Base-by-base conservation (phyloP, 2,888 invertebrate genomes). In the Sclerodermus sp. region DNA sequence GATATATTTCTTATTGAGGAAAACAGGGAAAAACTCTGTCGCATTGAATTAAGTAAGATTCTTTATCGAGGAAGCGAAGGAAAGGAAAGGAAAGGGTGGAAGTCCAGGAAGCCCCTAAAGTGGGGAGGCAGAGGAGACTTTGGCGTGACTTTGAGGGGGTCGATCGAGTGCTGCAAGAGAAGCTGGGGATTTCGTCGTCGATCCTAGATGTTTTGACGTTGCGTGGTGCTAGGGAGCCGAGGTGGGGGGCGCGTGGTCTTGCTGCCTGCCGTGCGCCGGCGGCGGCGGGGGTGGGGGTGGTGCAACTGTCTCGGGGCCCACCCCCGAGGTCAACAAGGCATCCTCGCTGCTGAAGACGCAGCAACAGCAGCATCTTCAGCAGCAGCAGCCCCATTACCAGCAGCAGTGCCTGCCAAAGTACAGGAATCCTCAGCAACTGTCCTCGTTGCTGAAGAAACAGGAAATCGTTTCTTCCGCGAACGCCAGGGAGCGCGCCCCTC, bases 311-410 rank as follows among this genome's bases (percentile, higher is more conserved):
- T 84, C 84, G 71, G 84, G 84, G 66, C 83, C 85, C 41, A 85
- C 85, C 44, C 85, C 85, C 47, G 85, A 85, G 53, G 82, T 84
- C 61, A 84, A 84, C 55, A 78, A 58, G 54, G 52, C 65, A 77
- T 66, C 80, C 64, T 53, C 61, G 59, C 49, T 80, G 67, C 77
- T 80, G 67, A 70, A 74, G 57, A 57, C 62, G 54, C 60, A 66
- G 57, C 62, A 65, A 43, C 71, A 74, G 64, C 75, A 73, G 36
- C 69, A 77, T 47, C 52, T 51, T 16, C 64, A 60, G 14, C 57
- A 62, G 57, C 62, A 67, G 62, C 72, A 50, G 9, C 49, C 40
- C 8, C 16, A 52, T 45, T 60, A 55, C 53, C 68, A 74, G 41
- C 51, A 50, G 9, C 60, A 50, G 14, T 51, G 50, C 58, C 59